Evolutionary conservation across 2,888 invertebrate species (phyloP).

Genomic region (Sarcophaga carnaria): DNA sequence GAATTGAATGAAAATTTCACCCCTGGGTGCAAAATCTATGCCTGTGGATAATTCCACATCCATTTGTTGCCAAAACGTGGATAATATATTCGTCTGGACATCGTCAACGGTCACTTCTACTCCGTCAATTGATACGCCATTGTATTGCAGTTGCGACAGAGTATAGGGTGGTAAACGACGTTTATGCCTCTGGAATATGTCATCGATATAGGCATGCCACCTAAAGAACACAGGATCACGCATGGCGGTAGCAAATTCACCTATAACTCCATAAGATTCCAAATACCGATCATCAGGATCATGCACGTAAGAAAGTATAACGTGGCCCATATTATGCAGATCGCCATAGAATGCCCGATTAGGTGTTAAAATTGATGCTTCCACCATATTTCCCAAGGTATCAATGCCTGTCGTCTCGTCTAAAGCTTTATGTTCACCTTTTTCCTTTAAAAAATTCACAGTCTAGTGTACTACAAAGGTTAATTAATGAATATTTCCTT

Average conservation of each 20-base stretch:
- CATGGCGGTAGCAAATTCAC: slow-evolving; percentile 92
- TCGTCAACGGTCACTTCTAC: slow-evolving; percentile 83
- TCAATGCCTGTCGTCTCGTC: slow-evolving; percentile 89
- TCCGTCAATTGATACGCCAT: slow-evolving; percentile 84
- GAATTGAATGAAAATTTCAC: slow-evolving; percentile 87
- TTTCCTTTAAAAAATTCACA: slow-evolving; percentile 81
- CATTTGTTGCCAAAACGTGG: slow-evolving; percentile 91
- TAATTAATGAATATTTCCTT: background rate
- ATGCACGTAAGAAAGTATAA: slow-evolving; percentile 89
- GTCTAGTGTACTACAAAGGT: background rate
- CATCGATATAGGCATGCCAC: slow-evolving; percentile 91
- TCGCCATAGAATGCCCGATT: slow-evolving; percentile 89
- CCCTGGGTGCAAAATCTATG: slow-evolving; percentile 91
- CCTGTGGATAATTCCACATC: slow-evolving; percentile 90
- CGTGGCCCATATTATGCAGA: slow-evolving; percentile 92
- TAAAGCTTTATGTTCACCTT: slow-evolving; percentile 84
- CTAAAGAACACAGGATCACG: slow-evolving; percentile 93
- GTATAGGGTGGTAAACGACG: slow-evolving; percentile 86
- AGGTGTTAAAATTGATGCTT: slow-evolving; percentile 87
- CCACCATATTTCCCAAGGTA: slow-evolving; percentile 90
- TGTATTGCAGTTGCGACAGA: slow-evolving; percentile 75
- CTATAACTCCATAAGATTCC: slow-evolving; percentile 92
- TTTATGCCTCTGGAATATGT: slow-evolving; percentile 90
- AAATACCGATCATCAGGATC: slow-evolving; percentile 88
- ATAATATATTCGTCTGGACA: slow-evolving; percentile 84